These are phyloP conservation scores for Fistularia tabacaria DNA, from an alignment of 2,797 vertebrate genomes.

Conservation along the genomic window DNA sequence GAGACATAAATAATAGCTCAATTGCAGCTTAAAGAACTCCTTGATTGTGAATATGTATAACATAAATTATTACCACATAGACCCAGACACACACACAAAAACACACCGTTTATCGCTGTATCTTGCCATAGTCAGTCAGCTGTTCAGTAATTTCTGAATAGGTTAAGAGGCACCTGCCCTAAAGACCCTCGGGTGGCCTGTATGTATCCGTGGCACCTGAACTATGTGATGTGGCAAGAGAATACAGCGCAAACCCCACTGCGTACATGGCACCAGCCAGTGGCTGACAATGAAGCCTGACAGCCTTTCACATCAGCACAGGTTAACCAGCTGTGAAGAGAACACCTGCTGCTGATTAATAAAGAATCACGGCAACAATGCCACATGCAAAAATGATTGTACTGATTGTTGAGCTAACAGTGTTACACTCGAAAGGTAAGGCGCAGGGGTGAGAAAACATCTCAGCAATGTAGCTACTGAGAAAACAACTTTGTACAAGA, in stretches of 20 bases:
- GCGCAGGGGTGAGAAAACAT: not conserved
- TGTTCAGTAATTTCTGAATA: not conserved
- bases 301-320: constrained; percentile 53
- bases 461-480: not conserved
- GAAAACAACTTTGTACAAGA: not conserved
- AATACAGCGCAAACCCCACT: not conserved
- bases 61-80: too few relatives aligned
- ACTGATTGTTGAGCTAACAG: constrained; percentile 53
- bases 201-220: constrained; percentile 37
- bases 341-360: constrained; percentile 68
- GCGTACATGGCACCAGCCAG: constrained; percentile 15
- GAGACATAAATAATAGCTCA: too few relatives aligned
- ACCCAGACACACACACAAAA: too few relatives aligned
- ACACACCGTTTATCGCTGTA: too few relatives aligned
- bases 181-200: constrained; percentile 16
- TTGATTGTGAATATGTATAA: too few relatives aligned
- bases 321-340: constrained; percentile 68
- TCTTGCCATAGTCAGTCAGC: too few relatives aligned
- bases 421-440: constrained; percentile 34
- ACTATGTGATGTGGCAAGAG: constrained; percentile 39
- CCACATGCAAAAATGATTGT: constrained; percentile 37
- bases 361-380: constrained; percentile 52
- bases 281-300: constrained; percentile 46
- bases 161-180: constrained; percentile 2
- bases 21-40: too few relatives aligned